These are phyloP conservation scores for pig (Sus scrofa) DNA, from an alignment of 2,113 vertebrate species.

Conservation along the genomic window T2T-Sscrofa CM000815.6:109637501-109638000, in stretches of 20 bases:
- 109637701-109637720: background rate
- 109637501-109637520: too few species aligned
- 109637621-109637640: background rate
- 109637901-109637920: background rate
- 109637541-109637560: background rate
- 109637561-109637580: background rate
- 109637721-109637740: background rate
- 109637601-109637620: background rate
- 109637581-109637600: background rate
- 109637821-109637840: constrained; percentile 28
- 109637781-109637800: background rate
- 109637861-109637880: constrained; percentile 59
- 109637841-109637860: constrained; percentile 67
- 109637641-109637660: too few species aligned
- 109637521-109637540: too few species aligned
- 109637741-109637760: background rate
- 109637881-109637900: constrained; percentile 64
- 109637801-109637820: background rate
- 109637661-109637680: background rate
- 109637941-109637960: constrained; percentile 56
- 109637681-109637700: background rate
- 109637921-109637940: constrained; percentile 9
- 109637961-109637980: background rate
- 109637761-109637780: background rate
- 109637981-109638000: background rate